Base-by-base conservation (phyloP, 53 echinoderm and acorn worm species). In the Apostichopus leukothele region DNA sequence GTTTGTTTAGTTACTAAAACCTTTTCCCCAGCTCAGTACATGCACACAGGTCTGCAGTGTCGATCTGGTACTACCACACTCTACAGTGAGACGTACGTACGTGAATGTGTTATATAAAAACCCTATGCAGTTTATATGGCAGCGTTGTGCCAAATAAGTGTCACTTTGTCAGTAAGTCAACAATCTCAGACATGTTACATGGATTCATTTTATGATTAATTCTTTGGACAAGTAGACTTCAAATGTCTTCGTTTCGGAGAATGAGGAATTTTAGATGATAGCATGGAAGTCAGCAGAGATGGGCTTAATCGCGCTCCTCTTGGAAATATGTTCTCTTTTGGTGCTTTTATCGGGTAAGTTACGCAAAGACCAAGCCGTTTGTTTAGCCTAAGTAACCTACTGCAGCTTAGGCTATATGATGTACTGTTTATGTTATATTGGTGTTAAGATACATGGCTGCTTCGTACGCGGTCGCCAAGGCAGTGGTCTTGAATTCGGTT, bases 291-390 rank as follows among this genome's bases (percentile, higher is more conserved):
- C 79, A 88, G 90, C 90, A 91, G 92, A 96, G 75, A 96, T 96
- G 96, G 96, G 91, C 92, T 91, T 91, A 89, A 87, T 93, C 50
- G 91, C 89, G 88, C 74, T 92, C 75, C 77, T 96, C 61, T 71
- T 93, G 90, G 92, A 92, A 88, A 89, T 93, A 89, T 91, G 92
- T 88, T 88, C 93, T 92, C 86, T 96, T 87, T 76, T 92, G 87
- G 93, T 93, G 78, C 91, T 92, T 76, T 91, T 92, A 88, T 92
- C 91, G 79, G 96, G 96, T 96, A 88, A 96, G 96, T n/a, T 9
- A 57, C 57, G 57, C 57, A 57, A 57, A 57, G 39, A 39, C 39
- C 39, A 39, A 39, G 39, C 39, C 39, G 39, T 39, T 39, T 39
- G 39, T 39, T 39, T 39, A 39, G 2, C 39, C 39, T 39, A 39